Conservation (phyloP, 2,113 vertebrate genomes). For the Poeciliopsis turrubarensis region DNA sequence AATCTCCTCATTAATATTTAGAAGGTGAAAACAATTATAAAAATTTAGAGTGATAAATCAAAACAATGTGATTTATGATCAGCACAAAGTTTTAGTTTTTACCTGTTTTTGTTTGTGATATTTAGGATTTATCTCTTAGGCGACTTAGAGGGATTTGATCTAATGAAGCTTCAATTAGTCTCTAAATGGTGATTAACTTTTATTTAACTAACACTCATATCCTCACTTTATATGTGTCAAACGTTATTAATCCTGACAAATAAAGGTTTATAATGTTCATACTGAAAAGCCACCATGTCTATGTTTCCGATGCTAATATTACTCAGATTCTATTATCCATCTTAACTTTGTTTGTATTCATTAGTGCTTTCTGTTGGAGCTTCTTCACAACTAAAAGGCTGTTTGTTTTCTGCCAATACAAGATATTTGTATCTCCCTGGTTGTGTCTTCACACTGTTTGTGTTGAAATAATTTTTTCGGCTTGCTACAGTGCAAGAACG, state of each 20-base stretch:
- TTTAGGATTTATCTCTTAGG: constrained; percentile 1
- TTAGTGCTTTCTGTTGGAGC: constrained; percentile 59
- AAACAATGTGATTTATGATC: neutral
- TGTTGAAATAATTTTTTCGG: constrained; percentile 60
- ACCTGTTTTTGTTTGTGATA: neutral
- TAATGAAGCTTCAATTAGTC: constrained; percentile 31
- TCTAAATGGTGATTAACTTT: constrained; percentile 23
- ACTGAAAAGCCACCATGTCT: constrained; percentile 48
- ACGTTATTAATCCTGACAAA: constrained; percentile 45
- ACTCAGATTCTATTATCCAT: constrained; percentile 54
- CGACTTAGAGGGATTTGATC: too few relatives aligned
- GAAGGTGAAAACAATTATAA: neutral
- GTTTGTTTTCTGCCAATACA: constrained; percentile 64
- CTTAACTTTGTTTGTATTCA: constrained; percentile 69
- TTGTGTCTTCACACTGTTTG: constrained; percentile 48
- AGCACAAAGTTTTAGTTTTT: neutral
- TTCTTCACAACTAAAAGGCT: constrained; percentile 66
- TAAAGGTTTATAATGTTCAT: constrained; percentile 41
- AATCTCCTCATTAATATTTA: neutral
- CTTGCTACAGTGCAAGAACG: constrained; percentile 17
- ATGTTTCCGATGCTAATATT: constrained; percentile 63
- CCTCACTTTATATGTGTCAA: constrained; percentile 10
- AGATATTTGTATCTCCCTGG: constrained; percentile 46
- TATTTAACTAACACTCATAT: constrained; percentile 24
- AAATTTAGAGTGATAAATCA: neutral